Conservation (phyloP, 2,113 vertebrate species). For the sheep (Ovis aries) region DNA sequence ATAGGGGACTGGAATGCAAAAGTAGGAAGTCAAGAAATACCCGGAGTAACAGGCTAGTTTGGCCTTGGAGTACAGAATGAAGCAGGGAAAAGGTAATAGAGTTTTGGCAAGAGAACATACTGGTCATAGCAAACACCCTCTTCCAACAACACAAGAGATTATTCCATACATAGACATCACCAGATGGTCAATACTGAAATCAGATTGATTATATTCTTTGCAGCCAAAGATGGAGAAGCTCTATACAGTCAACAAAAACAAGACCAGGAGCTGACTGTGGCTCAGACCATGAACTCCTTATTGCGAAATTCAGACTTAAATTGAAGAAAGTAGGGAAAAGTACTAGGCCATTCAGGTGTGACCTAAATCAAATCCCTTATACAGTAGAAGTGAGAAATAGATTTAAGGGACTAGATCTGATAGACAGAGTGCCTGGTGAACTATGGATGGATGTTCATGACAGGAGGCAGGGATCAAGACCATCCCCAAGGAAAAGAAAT, state of each 20-base stretch:
- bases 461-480: not conserved
- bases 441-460: rapidly evolving
- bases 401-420: not conserved
- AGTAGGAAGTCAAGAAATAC: not conserved
- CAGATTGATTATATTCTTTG: not conserved
- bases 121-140: not conserved
- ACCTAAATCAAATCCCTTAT: not conserved
- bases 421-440: not conserved
- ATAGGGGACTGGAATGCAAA: not conserved
- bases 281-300: not conserved
- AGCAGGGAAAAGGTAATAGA: not conserved
- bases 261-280: not conserved
- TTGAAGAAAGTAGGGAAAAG: not conserved
- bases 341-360: not conserved
- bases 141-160: not conserved
- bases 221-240: not conserved
- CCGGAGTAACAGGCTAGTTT: not conserved
- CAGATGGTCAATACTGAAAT: not conserved
- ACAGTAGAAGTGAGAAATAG: not conserved
- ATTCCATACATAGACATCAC: not conserved
- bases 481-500: not conserved
- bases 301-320: not conserved
- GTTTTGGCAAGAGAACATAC: not conserved
- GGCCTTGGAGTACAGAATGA: not conserved
- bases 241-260: not conserved